Conservation (phyloP, 2,797 vertebrate genomes). For the Megaceryle alcyon region DNA sequence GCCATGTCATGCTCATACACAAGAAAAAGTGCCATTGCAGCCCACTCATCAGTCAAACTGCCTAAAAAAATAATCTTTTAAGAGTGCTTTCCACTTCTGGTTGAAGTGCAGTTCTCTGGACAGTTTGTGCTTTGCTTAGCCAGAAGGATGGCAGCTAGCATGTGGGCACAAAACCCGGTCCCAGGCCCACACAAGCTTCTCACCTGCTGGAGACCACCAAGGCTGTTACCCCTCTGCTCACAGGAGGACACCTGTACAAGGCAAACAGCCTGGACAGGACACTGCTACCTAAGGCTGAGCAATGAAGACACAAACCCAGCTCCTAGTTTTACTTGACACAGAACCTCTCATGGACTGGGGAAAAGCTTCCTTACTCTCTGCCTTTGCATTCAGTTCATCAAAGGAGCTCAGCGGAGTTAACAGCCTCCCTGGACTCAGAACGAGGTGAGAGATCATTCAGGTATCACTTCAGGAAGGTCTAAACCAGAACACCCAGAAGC, state of each 20-base stretch:
- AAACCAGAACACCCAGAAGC: background rate
- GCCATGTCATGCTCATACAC: too few species aligned
- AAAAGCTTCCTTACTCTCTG: background rate
- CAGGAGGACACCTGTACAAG: accelerated
- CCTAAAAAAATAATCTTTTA: too few species aligned
- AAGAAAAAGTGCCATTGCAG: too few species aligned
- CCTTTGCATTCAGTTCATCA: accelerated
- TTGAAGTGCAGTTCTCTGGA: background rate
- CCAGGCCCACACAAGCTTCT: background rate
- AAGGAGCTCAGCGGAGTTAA: background rate
- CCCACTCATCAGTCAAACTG: too few species aligned
- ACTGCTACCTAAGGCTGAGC: background rate
- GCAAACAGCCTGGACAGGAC: background rate
- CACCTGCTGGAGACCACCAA: background rate
- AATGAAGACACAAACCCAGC: background rate
- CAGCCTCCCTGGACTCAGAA: background rate
- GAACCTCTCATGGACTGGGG: accelerated
- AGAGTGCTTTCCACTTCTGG: background rate
- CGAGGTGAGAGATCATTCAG: too few species aligned
- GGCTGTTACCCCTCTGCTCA: background rate
- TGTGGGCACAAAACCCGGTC: background rate
- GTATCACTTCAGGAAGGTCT: background rate
- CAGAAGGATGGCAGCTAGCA: background rate
- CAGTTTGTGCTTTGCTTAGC: background rate
- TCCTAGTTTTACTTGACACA: background rate